Evolutionary conservation across 2,797 vertebrate species (phyloP).

Genomic region (Borostomias antarcticus): DNA sequence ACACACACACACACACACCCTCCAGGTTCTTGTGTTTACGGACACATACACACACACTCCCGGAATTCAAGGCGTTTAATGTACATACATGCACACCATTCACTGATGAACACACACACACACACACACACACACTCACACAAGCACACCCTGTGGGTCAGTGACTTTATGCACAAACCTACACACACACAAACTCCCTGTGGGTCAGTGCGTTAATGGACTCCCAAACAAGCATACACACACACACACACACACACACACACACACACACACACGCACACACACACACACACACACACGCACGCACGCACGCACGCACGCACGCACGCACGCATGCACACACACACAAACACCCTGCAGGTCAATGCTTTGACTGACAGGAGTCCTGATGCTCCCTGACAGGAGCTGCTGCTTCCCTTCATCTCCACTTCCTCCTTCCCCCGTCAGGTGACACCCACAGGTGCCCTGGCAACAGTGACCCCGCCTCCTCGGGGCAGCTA

Average conservation of each 20-base stretch:
- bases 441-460: conserved; percentile 81
- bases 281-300: conserved; percentile 50
- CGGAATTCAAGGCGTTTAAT: conserved; percentile 63
- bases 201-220: conserved; percentile 48
- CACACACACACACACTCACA: conserved; percentile 47
- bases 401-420: conserved; percentile 79
- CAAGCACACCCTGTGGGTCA: conserved; percentile 7
- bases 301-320: conserved; percentile 33
- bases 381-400: conserved; percentile 73
- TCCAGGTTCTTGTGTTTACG: conserved; percentile 64
- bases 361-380: conserved; percentile 75
- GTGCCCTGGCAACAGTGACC: conserved; percentile 69
- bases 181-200: conserved; percentile 58
- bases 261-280: conserved; percentile 34
- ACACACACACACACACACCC: conserved; percentile 55
- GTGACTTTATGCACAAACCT: conserved; percentile 20
- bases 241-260: conserved; percentile 40
- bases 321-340: conserved; percentile 24
- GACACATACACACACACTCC: conserved; percentile 56
- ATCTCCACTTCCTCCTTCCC: conserved; percentile 74
- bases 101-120: conserved; percentile 70
- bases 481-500: conserved; percentile 53
- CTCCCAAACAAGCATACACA: conserved; percentile 46
- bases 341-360: conserved; percentile 63
- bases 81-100: conserved; percentile 64